These are phyloP conservation scores for Podarcis muralis DNA, from an alignment of 2,113 vertebrate genomes.

Conservation along the genomic window DNA sequence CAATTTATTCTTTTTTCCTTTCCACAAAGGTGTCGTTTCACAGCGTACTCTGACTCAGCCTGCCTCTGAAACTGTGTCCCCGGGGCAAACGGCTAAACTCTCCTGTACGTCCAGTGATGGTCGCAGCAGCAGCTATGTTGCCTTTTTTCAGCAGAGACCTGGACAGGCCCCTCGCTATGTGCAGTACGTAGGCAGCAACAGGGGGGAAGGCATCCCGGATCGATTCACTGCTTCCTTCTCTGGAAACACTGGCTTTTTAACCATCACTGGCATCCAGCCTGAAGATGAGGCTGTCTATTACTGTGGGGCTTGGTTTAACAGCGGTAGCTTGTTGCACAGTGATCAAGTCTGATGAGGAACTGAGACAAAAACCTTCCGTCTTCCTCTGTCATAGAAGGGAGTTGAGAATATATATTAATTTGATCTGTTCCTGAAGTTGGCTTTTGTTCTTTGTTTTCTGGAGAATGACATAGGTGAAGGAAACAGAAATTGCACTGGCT, in stretches of 20 bases:
- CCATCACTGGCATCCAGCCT: background rate
- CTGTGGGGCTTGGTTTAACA: background rate
- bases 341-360: background rate
- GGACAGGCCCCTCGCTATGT: background rate
- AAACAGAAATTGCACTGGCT: no score
- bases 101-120: background rate
- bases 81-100: background rate
- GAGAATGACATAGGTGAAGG: no score
- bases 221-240: background rate
- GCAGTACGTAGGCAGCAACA: background rate
- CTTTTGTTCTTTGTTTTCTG: no score
- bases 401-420: no score
- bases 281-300: background rate
- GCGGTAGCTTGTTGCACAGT: background rate
- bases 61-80: background rate
- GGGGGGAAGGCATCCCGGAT: background rate
- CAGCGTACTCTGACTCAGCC: background rate
- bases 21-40: background rate
- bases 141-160: slow-evolving; percentile 15
- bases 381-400: background rate
- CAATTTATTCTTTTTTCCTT: background rate
- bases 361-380: background rate
- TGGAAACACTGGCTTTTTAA: background rate
- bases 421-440: no score
- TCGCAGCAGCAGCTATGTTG: background rate